phyloP scores from a whole-genome alignment of 2,113 vertebrate genomes.

The Caranx melampygus region DNA sequence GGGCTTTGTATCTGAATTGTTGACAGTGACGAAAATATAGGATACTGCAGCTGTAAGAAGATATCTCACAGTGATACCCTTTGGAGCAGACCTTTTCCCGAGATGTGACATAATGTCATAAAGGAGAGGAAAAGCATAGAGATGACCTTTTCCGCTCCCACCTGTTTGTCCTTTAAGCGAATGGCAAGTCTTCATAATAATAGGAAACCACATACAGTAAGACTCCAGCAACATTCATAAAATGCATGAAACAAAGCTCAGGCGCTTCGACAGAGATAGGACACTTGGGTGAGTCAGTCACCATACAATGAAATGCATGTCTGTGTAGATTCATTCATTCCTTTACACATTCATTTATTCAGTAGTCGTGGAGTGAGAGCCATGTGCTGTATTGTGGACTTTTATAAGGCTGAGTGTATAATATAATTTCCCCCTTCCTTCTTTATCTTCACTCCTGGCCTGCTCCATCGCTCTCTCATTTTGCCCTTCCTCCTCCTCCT shows the following conservation, averaged over 20 bases:
- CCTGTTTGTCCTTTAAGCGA: constrained; percentile 51
- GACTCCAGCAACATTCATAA: constrained; percentile 17
- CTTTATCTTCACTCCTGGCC: constrained; percentile 35
- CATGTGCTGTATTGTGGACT: neutral
- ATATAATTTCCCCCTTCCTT: constrained; percentile 29
- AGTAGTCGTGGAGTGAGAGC: neutral
- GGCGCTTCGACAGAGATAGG: constrained; percentile 8
- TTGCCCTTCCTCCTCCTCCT: constrained; percentile 16
- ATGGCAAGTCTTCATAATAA: constrained; percentile 14
- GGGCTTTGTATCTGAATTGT: neutral
- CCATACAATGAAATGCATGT: neutral
- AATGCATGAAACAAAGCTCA: neutral
- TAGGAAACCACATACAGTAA: constrained; percentile 8
- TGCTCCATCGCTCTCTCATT: constrained; percentile 39
- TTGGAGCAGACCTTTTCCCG: constrained; percentile 24
- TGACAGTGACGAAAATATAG: neutral
- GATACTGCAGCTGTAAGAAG: neutral
- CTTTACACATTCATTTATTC: neutral
- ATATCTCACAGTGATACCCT: neutral
- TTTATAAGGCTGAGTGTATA: neutral
- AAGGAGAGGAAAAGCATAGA: constrained; percentile 2
- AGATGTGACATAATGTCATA: constrained; percentile 12
- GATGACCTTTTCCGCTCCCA: constrained; percentile 45
- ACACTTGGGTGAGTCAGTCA: neutral
- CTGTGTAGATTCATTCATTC: neutral